Evolutionary conservation across 2,113 vertebrate species (phyloP), one percentile per base, ranked within the genome.

Genomic region (Acanthochromis polyacanthus): DNA sequence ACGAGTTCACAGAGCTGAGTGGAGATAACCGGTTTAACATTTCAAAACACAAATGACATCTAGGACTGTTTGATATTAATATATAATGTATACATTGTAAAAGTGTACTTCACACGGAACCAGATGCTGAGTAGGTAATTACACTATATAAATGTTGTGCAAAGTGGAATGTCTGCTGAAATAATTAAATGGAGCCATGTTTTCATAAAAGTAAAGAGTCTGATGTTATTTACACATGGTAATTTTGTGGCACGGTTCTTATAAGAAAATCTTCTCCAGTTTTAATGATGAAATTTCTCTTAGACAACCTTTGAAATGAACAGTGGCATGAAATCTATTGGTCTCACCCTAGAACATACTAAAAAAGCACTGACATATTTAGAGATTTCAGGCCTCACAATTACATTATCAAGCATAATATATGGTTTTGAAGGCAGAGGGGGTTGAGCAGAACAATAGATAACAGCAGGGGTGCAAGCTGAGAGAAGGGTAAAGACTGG

Each of bases 141-240:
- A 81, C 48, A 60, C 38, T 80, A 79, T 76, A 55, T 78, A 63
- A 70, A 67, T 87, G 75, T 83, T 78, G 75, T 88, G 48, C 71
- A 76, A 69, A 48, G 61, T 88, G 63, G 51, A 60, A 19, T 46
- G 55, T 85, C 45, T 76, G 72, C 59, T 52, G 36, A 79, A 83
- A 48, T 78, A 14, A 92, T 91, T 85, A 89, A 93, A 89, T 60
- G 11, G 32, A 67, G 78, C n/a, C 77, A 57, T 75, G 50, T 84
- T 91, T 93, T 88, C 84, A 72, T 81, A 75, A 81, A 43, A 17
- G 25, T 62, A 64, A 60, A 66, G 4, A 30, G 58, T 64, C 5
- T 50, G 16, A 19, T 3, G 5, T 32, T 45, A 22, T 50, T 78
- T 60, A 10, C 58, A 48, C 19, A 36, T 53, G 20, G 38, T 38